Conservation (phyloP, 1,140 invertebrate species). For the Cotesia vestalis region DNA sequence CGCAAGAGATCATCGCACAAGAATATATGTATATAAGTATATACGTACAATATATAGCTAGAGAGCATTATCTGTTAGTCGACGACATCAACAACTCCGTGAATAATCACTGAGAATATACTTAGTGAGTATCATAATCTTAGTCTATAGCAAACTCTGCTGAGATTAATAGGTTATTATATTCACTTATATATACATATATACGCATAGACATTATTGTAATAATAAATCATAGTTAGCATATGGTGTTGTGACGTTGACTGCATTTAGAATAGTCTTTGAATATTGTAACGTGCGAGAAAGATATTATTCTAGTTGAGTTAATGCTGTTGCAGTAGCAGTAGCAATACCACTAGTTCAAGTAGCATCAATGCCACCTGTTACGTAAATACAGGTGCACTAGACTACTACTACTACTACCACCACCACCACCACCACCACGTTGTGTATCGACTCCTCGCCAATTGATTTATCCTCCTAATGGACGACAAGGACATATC, state of each 20-base stretch:
- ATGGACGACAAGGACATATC: conserved; percentile 40
- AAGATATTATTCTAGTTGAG: conserved; percentile 20
- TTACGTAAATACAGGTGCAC: conserved; percentile 56
- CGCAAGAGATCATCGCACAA: conserved; percentile 19
- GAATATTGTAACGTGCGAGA: conserved; percentile 33
- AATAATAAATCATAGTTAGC: conserved; percentile 31
- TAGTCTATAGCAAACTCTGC: no score
- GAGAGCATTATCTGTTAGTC: no score
- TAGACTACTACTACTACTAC: neutral
- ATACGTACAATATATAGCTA: neutral
- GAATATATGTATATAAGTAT: neutral
- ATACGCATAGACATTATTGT: conserved; percentile 10
- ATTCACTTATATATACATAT: conserved; percentile 12
- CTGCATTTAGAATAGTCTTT: conserved; percentile 18
- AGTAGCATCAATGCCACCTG: conserved; percentile 51
- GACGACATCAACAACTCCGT: no score
- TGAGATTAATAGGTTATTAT: no score
- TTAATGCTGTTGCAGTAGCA: no score
- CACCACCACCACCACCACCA: neutral
- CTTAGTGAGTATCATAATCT: no score
- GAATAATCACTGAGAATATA: no score
- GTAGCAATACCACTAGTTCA: no score
- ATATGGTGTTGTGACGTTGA: conserved; percentile 28
- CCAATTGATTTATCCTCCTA: conserved; percentile 52
- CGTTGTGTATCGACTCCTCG: conserved; percentile 31